Evolutionary conservation across 2,113 vertebrate genomes (phyloP).

Genomic region (Grammomys dolichurus): DNA sequence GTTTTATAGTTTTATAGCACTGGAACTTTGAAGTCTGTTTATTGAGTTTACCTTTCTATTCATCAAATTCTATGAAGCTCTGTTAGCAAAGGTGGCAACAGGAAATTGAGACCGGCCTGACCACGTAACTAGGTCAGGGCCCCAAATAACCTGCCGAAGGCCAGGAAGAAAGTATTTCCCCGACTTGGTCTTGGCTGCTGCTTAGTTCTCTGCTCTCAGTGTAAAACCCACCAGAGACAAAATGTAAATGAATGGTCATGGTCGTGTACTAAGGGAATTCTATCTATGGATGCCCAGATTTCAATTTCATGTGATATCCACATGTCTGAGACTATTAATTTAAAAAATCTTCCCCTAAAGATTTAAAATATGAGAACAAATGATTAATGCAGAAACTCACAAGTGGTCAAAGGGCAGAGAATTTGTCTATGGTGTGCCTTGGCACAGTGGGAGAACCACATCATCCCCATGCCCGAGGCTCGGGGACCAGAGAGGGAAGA

Average conservation of each 20-base stretch:
- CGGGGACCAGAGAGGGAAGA: neutral
- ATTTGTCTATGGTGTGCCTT: too few relatives aligned
- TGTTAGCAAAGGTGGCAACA: neutral
- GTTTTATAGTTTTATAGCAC: neutral
- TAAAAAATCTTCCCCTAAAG: neutral
- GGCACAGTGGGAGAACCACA: neutral
- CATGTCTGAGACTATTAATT: neutral
- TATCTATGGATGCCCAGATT: neutral
- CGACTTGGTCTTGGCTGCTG: neutral
- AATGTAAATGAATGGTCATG: neutral
- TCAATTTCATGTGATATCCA: neutral
- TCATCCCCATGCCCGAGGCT: neutral
- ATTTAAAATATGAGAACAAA: neutral
- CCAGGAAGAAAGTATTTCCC: neutral
- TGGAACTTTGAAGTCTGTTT: accelerated
- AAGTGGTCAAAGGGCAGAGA: neutral
- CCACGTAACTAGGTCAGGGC: neutral
- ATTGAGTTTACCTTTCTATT: neutral
- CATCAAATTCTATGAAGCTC: neutral
- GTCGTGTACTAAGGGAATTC: neutral
- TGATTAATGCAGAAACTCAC: neutral
- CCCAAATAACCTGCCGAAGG: neutral
- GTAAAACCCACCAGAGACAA: neutral
- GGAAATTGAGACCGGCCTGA: neutral
- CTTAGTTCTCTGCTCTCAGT: neutral